Evolutionary conservation across 2,113 vertebrate species (phyloP).

Genomic region (Clinocottus analis): DNA sequence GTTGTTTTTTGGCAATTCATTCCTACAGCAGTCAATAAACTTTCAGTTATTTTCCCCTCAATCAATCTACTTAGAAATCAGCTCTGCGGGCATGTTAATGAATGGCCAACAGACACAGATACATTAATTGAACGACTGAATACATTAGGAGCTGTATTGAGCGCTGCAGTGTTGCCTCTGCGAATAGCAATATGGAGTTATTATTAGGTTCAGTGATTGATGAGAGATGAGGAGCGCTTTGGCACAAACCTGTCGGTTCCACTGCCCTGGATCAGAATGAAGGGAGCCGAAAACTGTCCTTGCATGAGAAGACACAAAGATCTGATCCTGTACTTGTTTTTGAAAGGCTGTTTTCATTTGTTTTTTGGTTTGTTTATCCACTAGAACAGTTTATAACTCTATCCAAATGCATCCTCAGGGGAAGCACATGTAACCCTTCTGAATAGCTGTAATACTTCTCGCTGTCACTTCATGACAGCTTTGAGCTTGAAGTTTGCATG

Average conservation of each 20-base stretch:
- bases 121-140: constrained; percentile 77
- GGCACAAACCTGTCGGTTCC: constrained; percentile 53
- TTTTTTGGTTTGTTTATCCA: constrained; percentile 54
- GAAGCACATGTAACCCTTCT: constrained; percentile 60
- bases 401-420: constrained; percentile 52
- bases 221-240: constrained; percentile 49
- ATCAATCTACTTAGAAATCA: constrained; percentile 73
- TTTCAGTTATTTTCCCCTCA: constrained; percentile 68
- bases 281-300: constrained; percentile 50
- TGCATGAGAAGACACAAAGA: constrained; percentile 47
- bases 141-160: constrained; percentile 70
- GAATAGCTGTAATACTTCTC: constrained; percentile 60
- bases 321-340: constrained; percentile 32
- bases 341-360: constrained; percentile 33
- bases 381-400: constrained; percentile 51
- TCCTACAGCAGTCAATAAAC: constrained; percentile 72
- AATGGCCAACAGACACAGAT: constrained; percentile 66
- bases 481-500: constrained; percentile 43
- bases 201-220: constrained; percentile 70
- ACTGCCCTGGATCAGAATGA: constrained; percentile 43
- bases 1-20: constrained; percentile 73
- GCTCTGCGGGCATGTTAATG: constrained; percentile 61
- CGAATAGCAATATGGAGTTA: constrained; percentile 62
- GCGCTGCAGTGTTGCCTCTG: constrained; percentile 54
- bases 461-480: constrained; percentile 71